Conservation (phyloP, 2,888 invertebrate species). For the Lapara coniferarum region DNA sequence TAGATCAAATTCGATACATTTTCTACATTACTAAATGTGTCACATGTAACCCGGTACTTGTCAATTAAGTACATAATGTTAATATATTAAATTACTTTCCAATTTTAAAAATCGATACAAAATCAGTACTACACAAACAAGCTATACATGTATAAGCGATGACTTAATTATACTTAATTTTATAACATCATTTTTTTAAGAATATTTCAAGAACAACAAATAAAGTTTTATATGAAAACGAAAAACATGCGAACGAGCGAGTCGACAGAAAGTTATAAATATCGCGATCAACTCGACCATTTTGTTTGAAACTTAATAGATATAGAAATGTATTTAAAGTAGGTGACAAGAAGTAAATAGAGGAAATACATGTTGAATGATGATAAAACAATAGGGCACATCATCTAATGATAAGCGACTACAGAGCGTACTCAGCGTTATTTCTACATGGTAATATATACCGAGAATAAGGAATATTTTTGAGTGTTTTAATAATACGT, state of each 20-base stretch:
- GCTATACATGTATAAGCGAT: slow-evolving; percentile 24
- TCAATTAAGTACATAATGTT: slow-evolving; percentile 20
- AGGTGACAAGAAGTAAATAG: background rate
- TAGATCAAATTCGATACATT: background rate
- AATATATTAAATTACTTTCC: slow-evolving; percentile 12
- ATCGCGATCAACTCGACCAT: slow-evolving; percentile 10
- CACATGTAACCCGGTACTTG: slow-evolving; percentile 8
- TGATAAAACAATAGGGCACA: slow-evolving; percentile 22
- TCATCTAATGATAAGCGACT: slow-evolving; percentile 21
- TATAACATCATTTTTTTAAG: slow-evolving; percentile 21
- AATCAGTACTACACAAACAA: slow-evolving; percentile 24
- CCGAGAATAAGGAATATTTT: slow-evolving; percentile 22
- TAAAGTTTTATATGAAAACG: slow-evolving; percentile 4
- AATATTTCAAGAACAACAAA: slow-evolving; percentile 15
- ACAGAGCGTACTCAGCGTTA: slow-evolving; percentile 20
- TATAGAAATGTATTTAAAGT: slow-evolving; percentile 4
- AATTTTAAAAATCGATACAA: slow-evolving; percentile 22
- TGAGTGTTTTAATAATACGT: slow-evolving; percentile 22
- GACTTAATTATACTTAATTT: slow-evolving; percentile 23
- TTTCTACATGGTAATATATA: slow-evolving; percentile 21
- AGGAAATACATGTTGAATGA: slow-evolving; percentile 4
- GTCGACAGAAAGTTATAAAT: slow-evolving; percentile 19
- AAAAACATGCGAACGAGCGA: slow-evolving; percentile 12
- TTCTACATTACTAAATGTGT: slow-evolving; percentile 6
- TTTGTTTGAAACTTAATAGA: slow-evolving; percentile 3